phyloP scores from a whole-genome alignment of 1,140 invertebrate species.

The Trichonephila clavata region DNA sequence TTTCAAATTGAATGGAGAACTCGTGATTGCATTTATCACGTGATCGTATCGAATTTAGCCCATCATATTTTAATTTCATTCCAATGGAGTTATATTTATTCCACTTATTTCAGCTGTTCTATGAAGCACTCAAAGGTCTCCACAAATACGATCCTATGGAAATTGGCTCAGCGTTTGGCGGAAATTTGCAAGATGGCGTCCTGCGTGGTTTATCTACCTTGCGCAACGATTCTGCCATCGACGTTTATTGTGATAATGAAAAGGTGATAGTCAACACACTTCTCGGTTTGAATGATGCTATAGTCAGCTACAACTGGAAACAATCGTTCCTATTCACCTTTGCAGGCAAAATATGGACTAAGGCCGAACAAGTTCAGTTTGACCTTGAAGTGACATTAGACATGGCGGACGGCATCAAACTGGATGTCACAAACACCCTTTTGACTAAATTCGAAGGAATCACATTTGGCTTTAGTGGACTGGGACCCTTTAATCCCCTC shows the following conservation, averaged over 20 bases:
- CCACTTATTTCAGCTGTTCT: neutral
- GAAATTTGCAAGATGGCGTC: constrained; percentile 39
- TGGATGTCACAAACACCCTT: neutral
- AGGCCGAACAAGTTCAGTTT: neutral
- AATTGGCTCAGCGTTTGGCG: neutral
- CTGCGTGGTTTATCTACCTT: constrained; percentile 45
- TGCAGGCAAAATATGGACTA: constrained; percentile 16
- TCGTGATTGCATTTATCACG: no score
- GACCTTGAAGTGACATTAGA: neutral
- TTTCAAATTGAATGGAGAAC: no score
- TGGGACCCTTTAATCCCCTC: constrained; percentile 51
- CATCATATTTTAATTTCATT: no score
- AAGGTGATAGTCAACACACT: neutral
- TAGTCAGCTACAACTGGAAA: constrained; percentile 39
- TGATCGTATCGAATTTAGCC: no score
- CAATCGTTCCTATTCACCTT: neutral
- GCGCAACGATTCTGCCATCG: constrained; percentile 1
- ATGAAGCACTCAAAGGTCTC: constrained; percentile 4
- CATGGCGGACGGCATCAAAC: neutral
- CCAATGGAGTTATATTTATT: no score
- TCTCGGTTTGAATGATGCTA: neutral
- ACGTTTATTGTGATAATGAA: constrained; percentile 20
- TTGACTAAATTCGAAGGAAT: constrained; percentile 54
- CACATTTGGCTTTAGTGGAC: constrained; percentile 48
- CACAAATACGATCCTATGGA: constrained; percentile 36